Base-by-base conservation (phyloP, 1,140 invertebrate genomes). In the Drosophila sechellia region DNA sequence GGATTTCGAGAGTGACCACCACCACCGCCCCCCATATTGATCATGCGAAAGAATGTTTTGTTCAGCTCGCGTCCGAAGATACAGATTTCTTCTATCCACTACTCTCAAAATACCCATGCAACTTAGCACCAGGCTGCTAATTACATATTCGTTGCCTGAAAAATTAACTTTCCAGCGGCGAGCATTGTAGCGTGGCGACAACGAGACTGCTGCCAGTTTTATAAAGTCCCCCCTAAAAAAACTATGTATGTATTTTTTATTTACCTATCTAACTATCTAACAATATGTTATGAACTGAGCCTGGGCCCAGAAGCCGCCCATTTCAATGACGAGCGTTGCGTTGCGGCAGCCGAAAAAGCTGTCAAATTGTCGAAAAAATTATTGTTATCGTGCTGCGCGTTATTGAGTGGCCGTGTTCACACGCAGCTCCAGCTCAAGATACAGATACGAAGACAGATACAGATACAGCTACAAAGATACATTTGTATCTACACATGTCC, bases 81-180 rank as follows among this genome's bases (percentile, higher is more conserved):
- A 35, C 59, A 59, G 69, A 69, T 85, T 72, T 50, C 52, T 66
- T 46, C 49, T 64, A 49, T 46, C 22, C 42, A 39, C 60, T 68
- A 53, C 54, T 49, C 66, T 64, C 64, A 63, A 89, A 90, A 80
- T 85, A 72, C 53, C 78, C 72, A 80, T 71, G 58, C 46, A 87
- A 90, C 73, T 90, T 90, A 90, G 77, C 87, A 90, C 77, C 61
- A 75, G 74, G 50, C 50, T 56, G 87, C 78, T 90, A 90, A 90
- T 90, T 90, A 90, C 71, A 84, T 89, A 84, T 90, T 90, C 87
- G 87, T 90, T 90, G 90, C 79, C 80, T 61, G 79, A 90, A 84
- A 90, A 90, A 90, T 90, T 90, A 90, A 90, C 87, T 90, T 77
- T 81, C 71, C 71, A 66, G 76, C 50, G 72, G 43, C 43, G 22